Conservation (phyloP, 2,797 vertebrate genomes). For the Hydrophis major region DNA sequence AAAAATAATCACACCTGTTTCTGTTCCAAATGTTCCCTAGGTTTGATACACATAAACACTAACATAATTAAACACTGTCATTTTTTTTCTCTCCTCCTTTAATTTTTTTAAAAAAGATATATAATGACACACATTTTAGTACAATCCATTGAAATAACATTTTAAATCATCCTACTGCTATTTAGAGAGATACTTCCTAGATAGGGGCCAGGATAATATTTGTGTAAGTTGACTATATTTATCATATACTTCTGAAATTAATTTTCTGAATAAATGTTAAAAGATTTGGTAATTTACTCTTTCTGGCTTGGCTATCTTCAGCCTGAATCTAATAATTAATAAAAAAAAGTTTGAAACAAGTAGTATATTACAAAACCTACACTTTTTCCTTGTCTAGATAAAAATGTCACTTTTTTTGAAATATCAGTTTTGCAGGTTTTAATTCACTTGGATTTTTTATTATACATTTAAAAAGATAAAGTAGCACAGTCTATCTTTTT, state of each 20-base stretch:
- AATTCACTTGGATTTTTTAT: slow-evolving; percentile 40
- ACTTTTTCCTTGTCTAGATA: slow-evolving; percentile 7
- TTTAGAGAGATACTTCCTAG: no score
- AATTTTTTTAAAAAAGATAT: background rate
- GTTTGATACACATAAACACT: background rate
- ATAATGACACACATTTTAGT: background rate
- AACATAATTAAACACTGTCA: background rate
- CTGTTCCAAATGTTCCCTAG: background rate
- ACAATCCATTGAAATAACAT: background rate
- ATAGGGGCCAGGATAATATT: background rate
- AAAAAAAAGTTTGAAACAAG: background rate
- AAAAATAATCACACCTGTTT: background rate
- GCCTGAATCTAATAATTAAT: background rate
- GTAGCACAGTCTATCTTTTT: slow-evolving; percentile 26
- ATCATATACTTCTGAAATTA: background rate
- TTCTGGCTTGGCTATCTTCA: background rate
- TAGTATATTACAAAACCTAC: background rate
- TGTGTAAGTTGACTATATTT: background rate
- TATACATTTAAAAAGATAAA: slow-evolving; percentile 27
- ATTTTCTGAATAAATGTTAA: slow-evolving; percentile 1
- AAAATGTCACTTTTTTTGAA: slow-evolving; percentile 41
- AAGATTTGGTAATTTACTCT: background rate
- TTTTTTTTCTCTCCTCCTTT: background rate
- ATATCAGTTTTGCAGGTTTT: slow-evolving; percentile 51
- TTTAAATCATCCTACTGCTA: background rate